A percentile compares a stretch with the other conserved stretches of the same genome.
Evolutionary conservation across 2,797 vertebrate species (phyloP).

Genomic region (Tamandua tetradactyla): DNA sequence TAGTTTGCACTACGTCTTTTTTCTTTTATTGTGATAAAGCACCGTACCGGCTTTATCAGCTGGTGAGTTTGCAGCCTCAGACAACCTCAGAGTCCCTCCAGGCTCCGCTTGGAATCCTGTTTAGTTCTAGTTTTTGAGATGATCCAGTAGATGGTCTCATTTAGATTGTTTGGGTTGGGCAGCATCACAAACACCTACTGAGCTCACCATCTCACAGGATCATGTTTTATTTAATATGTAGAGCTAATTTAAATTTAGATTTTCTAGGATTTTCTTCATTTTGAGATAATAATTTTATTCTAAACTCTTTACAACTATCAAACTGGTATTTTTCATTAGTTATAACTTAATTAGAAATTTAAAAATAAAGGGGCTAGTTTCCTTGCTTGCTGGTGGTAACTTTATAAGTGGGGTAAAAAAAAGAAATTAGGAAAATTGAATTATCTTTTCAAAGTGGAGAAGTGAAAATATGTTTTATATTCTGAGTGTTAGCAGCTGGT

Average conservation of each 20-base stretch:
- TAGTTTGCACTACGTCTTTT: background rate
- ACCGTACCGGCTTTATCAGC: background rate
- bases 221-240: background rate
- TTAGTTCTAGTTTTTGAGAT: background rate
- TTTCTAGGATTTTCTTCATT: constrained; percentile 21
- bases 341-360: constrained; percentile 10
- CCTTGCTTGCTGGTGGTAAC: background rate
- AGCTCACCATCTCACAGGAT: background rate
- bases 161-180: background rate
- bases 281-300: background rate
- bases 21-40: background rate
- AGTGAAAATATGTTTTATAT: background rate
- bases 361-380: background rate
- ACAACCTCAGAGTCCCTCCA: background rate
- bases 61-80: background rate
- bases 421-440: constrained; percentile 7
- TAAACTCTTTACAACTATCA: constrained; percentile 17
- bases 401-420: constrained; percentile 1
- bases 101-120: background rate
- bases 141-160: background rate
- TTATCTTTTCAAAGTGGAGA: constrained; percentile 11
- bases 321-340: constrained; percentile 3
- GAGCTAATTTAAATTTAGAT: constrained; percentile 18
- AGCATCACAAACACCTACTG: background rate
- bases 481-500: background rate